These are phyloP conservation scores for Cheirogaleus medius DNA, from an alignment of 2,113 vertebrate species.

Conservation along the genomic window DNA sequence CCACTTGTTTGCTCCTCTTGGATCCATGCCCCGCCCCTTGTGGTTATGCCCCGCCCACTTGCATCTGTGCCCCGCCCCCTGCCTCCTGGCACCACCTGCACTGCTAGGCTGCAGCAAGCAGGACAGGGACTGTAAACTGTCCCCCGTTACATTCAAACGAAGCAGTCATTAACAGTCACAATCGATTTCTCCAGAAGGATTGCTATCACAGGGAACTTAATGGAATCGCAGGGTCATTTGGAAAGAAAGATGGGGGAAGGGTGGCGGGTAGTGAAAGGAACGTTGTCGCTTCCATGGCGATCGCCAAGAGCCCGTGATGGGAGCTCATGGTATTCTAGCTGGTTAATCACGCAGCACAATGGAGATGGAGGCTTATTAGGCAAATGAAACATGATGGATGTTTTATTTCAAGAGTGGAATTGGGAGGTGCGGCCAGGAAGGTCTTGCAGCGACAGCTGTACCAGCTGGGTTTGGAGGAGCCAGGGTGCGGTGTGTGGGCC, in stretches of 20 bases:
- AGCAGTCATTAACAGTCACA: constrained; percentile 62
- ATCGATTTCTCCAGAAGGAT: constrained; percentile 61
- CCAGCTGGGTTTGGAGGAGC: rapidly evolving
- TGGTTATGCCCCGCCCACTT: too few relatives aligned
- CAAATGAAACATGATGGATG: not conserved
- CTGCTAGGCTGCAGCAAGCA: not conserved
- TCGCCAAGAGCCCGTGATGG: not conserved
- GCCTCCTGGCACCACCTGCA: not conserved
- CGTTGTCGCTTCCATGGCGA: not conserved
- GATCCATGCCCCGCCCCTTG: not conserved
- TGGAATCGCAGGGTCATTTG: constrained; percentile 56
- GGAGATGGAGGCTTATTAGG: not conserved
- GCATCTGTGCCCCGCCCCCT: not conserved
- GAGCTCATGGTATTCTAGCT: not conserved
- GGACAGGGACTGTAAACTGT: constrained; percentile 23
- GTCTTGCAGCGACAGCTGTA: not conserved
- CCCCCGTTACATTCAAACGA: constrained; percentile 35
- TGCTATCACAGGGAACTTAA: constrained; percentile 49
- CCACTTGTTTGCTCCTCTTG: not conserved
- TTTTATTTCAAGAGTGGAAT: not conserved
- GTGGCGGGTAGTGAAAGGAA: not conserved
- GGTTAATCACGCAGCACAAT: constrained; percentile 12
- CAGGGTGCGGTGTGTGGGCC: rapidly evolving
- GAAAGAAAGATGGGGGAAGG: not conserved
- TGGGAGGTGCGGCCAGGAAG: not conserved